Conservation (phyloP, 2,888 invertebrate species). For the Hirtodrosophila histrioides region DNA sequence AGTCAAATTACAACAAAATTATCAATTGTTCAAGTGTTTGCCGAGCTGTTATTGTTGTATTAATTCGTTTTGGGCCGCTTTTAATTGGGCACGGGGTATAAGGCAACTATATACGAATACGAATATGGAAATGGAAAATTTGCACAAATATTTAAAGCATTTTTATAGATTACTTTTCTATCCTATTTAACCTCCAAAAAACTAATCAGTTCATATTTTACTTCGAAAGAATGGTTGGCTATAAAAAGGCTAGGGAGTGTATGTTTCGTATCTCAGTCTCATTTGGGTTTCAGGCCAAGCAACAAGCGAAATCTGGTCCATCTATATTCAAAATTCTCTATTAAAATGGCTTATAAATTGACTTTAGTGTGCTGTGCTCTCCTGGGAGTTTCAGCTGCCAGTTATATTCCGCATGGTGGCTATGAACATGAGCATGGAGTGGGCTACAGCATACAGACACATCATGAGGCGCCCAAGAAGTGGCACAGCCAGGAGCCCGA, state of each 20-base stretch:
- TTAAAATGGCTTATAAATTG: constrained; percentile 44
- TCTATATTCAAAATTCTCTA: background rate
- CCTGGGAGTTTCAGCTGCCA: constrained; percentile 57
- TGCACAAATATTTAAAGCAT: constrained; percentile 66
- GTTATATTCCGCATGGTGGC: constrained; percentile 59
- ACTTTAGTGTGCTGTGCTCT: constrained; percentile 52
- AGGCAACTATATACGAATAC: constrained; percentile 39
- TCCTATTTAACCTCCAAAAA: constrained; percentile 70
- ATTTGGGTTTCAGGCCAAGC: constrained; percentile 43
- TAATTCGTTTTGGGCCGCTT: constrained; percentile 39
- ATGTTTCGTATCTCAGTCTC: constrained; percentile 53
- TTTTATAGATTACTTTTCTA: constrained; percentile 57
- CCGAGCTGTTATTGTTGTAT: constrained; percentile 35
- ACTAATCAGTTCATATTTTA: constrained; percentile 47
- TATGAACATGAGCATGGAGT: constrained; percentile 49
- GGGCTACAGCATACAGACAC: constrained; percentile 71
- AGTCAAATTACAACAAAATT: constrained; percentile 14
- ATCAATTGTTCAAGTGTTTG: constrained; percentile 46
- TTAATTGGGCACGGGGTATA: constrained; percentile 64
- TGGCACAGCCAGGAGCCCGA: constrained; percentile 58
- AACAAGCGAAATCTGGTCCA: constrained; percentile 26
- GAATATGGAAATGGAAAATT: constrained; percentile 70
- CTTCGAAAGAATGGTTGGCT: constrained; percentile 41
- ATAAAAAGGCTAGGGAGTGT: constrained; percentile 44
- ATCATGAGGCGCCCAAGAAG: constrained; percentile 62